phyloP scores from a whole-genome alignment of 2,888 invertebrate species.

The Lamellibrachia satsuma region DNA sequence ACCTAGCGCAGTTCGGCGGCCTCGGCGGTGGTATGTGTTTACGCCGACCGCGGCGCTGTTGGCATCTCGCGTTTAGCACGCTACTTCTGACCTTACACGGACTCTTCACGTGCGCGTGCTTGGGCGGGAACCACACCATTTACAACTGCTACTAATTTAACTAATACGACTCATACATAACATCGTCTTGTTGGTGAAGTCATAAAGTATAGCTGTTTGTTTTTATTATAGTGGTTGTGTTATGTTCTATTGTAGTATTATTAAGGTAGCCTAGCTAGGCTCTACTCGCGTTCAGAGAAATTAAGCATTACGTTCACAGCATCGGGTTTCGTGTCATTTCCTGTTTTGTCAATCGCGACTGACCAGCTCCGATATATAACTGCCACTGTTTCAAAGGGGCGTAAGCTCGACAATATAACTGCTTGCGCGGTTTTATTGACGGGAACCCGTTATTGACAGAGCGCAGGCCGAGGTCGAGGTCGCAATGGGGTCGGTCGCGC shows the following conservation, averaged over 20 bases:
- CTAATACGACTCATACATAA: neutral
- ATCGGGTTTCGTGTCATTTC: neutral
- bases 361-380: neutral
- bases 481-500: neutral
- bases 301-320: neutral
- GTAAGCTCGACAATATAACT: neutral
- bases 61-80: neutral
- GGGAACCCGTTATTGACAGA: neutral
- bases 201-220: neutral
- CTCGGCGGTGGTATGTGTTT: neutral
- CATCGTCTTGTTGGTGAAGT: too few relatives aligned
- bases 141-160: neutral
- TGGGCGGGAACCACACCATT: neutral
- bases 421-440: neutral
- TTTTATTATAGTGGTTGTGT: neutral
- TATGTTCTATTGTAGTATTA: neutral
- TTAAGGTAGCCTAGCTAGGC: too few relatives aligned
- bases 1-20: neutral
- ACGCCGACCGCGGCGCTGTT: neutral
- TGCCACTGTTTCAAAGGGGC: neutral
- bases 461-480: neutral
- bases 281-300: neutral
- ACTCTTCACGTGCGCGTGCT: conserved; percentile 9
- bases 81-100: neutral
- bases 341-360: too few relatives aligned